These are phyloP conservation scores for Philereme vetulata DNA, from an alignment of 2,888 invertebrate genomes.

Conservation along the genomic window DNA sequence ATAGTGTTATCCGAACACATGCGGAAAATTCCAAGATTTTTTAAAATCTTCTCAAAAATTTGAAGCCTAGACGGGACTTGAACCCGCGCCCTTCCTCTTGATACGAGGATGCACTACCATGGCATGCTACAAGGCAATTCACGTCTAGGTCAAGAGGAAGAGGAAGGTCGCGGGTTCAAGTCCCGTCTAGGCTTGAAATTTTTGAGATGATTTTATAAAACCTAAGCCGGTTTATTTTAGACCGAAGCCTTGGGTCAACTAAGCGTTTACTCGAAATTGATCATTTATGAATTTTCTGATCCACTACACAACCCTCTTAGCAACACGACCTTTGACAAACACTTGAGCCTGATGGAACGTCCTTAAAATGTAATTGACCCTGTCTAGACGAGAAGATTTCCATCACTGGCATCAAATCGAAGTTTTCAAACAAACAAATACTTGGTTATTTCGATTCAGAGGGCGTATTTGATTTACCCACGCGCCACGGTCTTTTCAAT, in stretches of 20 bases:
- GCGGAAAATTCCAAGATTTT: too few species aligned
- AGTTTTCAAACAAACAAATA: not conserved
- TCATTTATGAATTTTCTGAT: not conserved
- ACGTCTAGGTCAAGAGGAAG: too few species aligned
- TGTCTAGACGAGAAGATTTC: constrained; percentile 20
- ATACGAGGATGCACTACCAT: too few species aligned
- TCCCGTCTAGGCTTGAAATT: too few species aligned
- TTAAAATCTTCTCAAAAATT: too few species aligned
- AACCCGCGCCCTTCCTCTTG: too few species aligned
- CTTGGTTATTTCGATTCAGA: not conserved
- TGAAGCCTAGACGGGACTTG: too few species aligned
- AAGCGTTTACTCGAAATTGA: not conserved
- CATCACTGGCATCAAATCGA: not conserved
- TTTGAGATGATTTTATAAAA: too few species aligned
- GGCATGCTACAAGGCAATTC: too few species aligned
- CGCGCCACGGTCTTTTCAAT: too few species aligned
- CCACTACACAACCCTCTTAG: constrained; percentile 9
- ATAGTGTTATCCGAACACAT: too few species aligned
- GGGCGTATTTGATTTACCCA: not conserved
- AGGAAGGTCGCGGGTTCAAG: too few species aligned
- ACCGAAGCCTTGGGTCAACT: not conserved
- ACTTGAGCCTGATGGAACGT: constrained; percentile 19
- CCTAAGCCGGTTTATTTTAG: not conserved
- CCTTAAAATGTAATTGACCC: constrained; percentile 9
- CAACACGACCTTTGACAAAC: constrained; percentile 22